A percentile compares a stretch with the other conserved stretches of the same genome.
These are phyloP conservation scores for Pipistrellus pygmaeus DNA, from an alignment of 2,797 vertebrate genomes.

Conservation along the genomic window DNA sequence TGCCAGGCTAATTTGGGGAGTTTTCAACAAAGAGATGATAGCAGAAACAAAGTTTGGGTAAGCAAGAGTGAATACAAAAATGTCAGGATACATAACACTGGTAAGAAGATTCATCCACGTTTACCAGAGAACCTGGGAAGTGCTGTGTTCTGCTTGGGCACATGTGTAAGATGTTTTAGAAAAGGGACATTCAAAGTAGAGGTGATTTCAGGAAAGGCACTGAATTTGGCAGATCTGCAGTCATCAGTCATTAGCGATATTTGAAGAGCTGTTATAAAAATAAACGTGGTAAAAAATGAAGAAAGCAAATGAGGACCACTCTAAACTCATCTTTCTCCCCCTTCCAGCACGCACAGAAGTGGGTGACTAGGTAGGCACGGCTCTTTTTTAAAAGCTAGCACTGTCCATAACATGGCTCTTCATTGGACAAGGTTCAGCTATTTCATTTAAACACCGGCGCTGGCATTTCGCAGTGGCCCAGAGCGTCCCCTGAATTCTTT, in stretches of 20 bases:
- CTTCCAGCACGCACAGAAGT: neutral
- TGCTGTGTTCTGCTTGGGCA: neutral
- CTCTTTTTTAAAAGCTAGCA: slow-evolving; percentile 35
- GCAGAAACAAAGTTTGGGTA: neutral
- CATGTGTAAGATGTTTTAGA: neutral
- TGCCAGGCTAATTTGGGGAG: neutral
- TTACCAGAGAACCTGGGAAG: neutral
- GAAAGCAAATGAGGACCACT: neutral
- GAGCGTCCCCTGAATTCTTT: slow-evolving; percentile 14
- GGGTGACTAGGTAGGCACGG: neutral
- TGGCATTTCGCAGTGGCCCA: slow-evolving; percentile 40
- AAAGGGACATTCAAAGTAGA: neutral
- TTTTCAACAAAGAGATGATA: neutral
- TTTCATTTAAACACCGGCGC: neutral
- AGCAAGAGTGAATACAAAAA: neutral
- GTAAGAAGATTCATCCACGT: neutral
- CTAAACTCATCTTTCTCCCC: neutral
- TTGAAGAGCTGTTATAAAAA: slow-evolving; percentile 50
- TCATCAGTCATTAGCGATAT: neutral
- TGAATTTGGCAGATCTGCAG: neutral
- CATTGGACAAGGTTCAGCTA: slow-evolving; percentile 15
- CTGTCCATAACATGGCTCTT: neutral
- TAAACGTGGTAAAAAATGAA: neutral
- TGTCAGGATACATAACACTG: neutral
- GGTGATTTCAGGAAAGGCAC: neutral